Conservation (phyloP, 2,888 invertebrate genomes). For the Ectemnius lituratus region DNA sequence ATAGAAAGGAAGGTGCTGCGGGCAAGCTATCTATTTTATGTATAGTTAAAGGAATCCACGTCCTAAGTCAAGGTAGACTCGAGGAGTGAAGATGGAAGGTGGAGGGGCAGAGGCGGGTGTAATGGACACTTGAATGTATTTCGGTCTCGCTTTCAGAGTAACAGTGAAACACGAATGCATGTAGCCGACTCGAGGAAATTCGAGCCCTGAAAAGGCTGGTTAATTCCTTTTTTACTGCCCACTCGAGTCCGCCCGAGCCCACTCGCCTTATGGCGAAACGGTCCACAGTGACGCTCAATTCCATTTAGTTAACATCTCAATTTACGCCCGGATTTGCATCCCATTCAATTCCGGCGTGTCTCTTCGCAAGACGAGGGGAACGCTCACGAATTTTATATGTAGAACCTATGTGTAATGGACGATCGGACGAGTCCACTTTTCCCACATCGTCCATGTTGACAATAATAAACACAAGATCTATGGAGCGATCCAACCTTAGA, state of each 20-base stretch:
- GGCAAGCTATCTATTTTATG: not conserved
- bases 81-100: constrained; percentile 5
- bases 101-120: not conserved
- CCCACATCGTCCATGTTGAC: too few species aligned
- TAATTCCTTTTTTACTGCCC: constrained; percentile 51
- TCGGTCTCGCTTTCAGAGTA: constrained; percentile 18
- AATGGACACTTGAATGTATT: constrained; percentile 8
- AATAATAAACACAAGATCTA: too few species aligned
- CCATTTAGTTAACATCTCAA: constrained; percentile 25
- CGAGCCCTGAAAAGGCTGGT: constrained; percentile 50
- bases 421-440: too few species aligned
- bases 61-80: not conserved
- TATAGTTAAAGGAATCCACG: not conserved
- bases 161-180: constrained; percentile 22
- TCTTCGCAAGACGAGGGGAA: too few species aligned
- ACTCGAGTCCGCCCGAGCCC: constrained; percentile 37
- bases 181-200: constrained; percentile 49
- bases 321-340: too few species aligned
- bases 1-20: too few species aligned
- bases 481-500: too few species aligned
- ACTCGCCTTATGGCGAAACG: constrained; percentile 49
- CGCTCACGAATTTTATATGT: too few species aligned
- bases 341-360: too few species aligned
- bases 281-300: constrained; percentile 51
- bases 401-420: too few species aligned